Evolutionary conservation across 2,888 invertebrate species (phyloP).

Genomic region (Carabus problematicus): DNA sequence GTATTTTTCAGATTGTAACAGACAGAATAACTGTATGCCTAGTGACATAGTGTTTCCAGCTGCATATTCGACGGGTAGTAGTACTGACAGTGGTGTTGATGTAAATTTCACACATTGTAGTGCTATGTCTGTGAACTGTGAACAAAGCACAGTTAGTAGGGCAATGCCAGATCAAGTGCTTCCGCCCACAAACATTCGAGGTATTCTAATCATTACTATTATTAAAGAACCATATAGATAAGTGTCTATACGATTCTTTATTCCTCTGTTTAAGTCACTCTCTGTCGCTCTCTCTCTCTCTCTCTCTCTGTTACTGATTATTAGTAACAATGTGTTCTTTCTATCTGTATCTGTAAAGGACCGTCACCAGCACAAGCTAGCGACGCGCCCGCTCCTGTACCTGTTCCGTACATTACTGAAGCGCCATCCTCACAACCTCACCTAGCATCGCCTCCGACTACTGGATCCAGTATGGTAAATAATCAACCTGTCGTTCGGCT

Average conservation of each 20-base stretch:
- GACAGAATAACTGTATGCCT: conserved; percentile 56
- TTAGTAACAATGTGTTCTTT: neutral
- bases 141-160: conserved; percentile 21
- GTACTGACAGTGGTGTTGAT: conserved; percentile 55
- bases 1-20: conserved; percentile 33
- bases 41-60: conserved; percentile 49
- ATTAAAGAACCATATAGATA: no score
- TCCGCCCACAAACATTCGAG: conserved; percentile 38
- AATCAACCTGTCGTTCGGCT: conserved; percentile 68
- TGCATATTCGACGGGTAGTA: conserved; percentile 52
- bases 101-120: conserved; percentile 28
- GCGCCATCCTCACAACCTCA: conserved; percentile 57
- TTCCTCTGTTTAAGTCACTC: conserved; percentile 1
- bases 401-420: conserved; percentile 62
- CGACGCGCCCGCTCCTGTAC: conserved; percentile 65
- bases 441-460: conserved; percentile 25
- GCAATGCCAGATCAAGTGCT: conserved; percentile 35
- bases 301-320: neutral
- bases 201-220: conserved; percentile 7
- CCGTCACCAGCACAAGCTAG: conserved; percentile 71
- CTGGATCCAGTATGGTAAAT: conserved; percentile 32
- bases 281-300: neutral
- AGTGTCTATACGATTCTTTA: neutral
- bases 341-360: conserved; percentile 53
- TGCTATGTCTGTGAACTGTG: conserved; percentile 33